A percentile compares a stretch with the other conserved stretches of the same genome.
These are phyloP conservation scores for Pectinophora gossypiella DNA, from an alignment of 1,140 invertebrate genomes.

Conservation along the genomic window DNA sequence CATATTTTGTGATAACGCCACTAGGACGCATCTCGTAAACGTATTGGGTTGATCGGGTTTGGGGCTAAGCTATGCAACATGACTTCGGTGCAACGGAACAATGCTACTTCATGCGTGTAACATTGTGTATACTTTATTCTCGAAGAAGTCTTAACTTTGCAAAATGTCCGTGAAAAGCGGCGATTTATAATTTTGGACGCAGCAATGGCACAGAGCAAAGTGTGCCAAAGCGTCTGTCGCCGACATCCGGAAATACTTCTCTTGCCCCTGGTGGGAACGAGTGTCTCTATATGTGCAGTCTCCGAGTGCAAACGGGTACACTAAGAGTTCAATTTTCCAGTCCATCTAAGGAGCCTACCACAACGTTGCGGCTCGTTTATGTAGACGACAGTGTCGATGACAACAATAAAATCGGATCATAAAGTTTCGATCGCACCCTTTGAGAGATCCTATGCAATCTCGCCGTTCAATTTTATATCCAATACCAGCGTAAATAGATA, in stretches of 20 bases:
- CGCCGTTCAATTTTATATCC: constrained; percentile 56
- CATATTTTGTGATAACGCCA: constrained; percentile 74
- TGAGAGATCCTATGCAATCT: constrained; percentile 51
- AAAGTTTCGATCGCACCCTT: constrained; percentile 46
- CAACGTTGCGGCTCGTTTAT: constrained; percentile 29
- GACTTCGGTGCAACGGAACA: constrained; percentile 27
- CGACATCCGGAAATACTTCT: not conserved
- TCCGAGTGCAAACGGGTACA: not conserved
- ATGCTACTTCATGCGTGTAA: constrained; percentile 38
- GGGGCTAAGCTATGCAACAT: constrained; percentile 52
- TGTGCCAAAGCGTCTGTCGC: not conserved
- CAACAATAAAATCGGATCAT: constrained; percentile 52
- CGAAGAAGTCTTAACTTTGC: not conserved
- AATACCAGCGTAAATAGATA: constrained; percentile 62
- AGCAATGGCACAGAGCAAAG: not conserved
- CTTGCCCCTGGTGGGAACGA: constrained; percentile 4
- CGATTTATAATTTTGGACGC: too few relatives aligned
- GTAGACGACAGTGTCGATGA: constrained; percentile 35
- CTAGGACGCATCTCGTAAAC: constrained; percentile 60
- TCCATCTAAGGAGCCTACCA: constrained; percentile 10
- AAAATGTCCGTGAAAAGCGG: not conserved
- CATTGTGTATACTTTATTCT: constrained; percentile 9
- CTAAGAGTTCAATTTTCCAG: constrained; percentile 21
- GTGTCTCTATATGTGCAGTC: not conserved
- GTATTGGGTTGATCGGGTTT: constrained; percentile 54